These are phyloP conservation scores for Halocynthia aurantium DNA, from an alignment of 23 tunicate genomes.

Conservation along the genomic window DNA sequence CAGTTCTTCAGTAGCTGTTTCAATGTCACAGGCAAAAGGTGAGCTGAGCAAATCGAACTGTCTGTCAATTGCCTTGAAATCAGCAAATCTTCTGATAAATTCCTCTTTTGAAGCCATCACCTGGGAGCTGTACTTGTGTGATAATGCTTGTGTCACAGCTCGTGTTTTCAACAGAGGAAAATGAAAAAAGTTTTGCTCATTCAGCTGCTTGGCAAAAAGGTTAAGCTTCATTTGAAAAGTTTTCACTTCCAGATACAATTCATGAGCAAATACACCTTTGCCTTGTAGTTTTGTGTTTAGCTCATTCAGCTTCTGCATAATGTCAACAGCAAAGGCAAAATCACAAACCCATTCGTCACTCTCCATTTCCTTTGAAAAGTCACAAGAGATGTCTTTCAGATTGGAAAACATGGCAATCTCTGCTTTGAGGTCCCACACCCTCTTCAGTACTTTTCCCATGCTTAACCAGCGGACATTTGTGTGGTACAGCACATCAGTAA, in stretches of 20 bases:
- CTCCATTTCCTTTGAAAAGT: neutral
- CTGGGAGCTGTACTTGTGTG: constrained; percentile 20
- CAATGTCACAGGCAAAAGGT: constrained; percentile 17
- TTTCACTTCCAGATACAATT: constrained; percentile 25
- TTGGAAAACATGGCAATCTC: neutral
- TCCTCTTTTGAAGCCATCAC: constrained; percentile 15
- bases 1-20: constrained; percentile 7
- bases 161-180: constrained; percentile 19
- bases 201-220: constrained; percentile 18
- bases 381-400: neutral
- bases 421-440: neutral
- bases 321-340: neutral
- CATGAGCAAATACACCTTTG: constrained; percentile 30
- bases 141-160: neutral
- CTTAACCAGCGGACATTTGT: constrained; percentile 43
- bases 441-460: constrained; percentile 12
- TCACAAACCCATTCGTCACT: neutral
- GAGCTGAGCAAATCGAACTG: constrained; percentile 24
- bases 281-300: constrained; percentile 26
- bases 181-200: constrained; percentile 12
- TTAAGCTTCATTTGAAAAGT: constrained; percentile 30
- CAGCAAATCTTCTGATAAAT: constrained; percentile 30
- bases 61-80: constrained; percentile 16
- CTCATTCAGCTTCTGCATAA: constrained; percentile 6
- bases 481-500: constrained; percentile 27